Evolutionary conservation across 2,888 invertebrate species (phyloP), one percentile per base, ranked within the genome.

Genomic region (Asteroscopus sphinx): DNA sequence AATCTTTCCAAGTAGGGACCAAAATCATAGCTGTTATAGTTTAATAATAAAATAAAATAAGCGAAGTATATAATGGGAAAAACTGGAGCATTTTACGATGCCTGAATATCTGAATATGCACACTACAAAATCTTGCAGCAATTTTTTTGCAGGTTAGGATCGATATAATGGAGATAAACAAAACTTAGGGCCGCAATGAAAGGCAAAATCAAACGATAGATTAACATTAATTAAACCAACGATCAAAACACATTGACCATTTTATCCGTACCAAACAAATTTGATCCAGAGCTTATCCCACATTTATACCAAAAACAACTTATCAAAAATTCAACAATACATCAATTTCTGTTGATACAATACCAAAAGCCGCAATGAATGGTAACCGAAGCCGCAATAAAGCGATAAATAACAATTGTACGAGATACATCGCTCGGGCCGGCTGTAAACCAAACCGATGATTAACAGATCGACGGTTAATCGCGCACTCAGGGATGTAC

Each of bases 401-500:
- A 85, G 80, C 82, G 70, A 86, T 92, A 92, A 92, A 92, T 88
- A 89, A 89, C 88, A 87, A 91, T 91, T 85, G 82, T 67, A 58
- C 71, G 76, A 79, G 85, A 88, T 87, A 84, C 74, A 89, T 84
- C 76, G 81, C 80, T 65, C 68, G 71, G 64, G 65, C 55, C 44
- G 63, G 81, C 81, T 81, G 87, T 90, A 90, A 89, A 90, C 81
- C 88, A 85, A 79, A 83, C 81, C 81, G 79, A 86, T 91, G 93
- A 93, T 92, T 92, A 92, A 92, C 92, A 88, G 88, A 89, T 90
- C 88, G 86, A 65, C 80, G 80, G 87, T 85, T 90, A 88, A 88
- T 87, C 79, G 75, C 69, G 16, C 49, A 35, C 46, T 30, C 37
- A 60, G 57, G 55, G 47, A 6, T 73, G 87, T 77, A 79, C 83